Base-by-base conservation (phyloP, 2,113 vertebrate genomes). In the Micromys minutus region DNA sequence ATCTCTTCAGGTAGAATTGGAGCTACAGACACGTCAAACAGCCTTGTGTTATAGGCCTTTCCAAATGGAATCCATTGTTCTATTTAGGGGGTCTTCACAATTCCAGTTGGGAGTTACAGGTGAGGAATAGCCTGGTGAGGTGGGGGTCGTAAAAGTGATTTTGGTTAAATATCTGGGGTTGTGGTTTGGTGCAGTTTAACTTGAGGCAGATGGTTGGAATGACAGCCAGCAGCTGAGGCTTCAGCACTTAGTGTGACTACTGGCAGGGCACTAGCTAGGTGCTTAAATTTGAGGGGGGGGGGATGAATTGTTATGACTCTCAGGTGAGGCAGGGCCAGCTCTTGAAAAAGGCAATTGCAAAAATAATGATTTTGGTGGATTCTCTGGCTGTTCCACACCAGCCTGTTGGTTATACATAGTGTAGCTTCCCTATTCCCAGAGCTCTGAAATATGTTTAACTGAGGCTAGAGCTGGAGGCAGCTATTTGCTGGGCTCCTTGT, bases 361-460 rank as follows among this genome's bases (percentile, higher is more conserved):
- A 63, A 63, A 24, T 61, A 39, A 24, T 87, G 77, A n/a, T 79
- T 39, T 52, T 7, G 16, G 15, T 45, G 6, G 36, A 26, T 80
- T 96, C 71, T 88, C 80, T 81, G 59, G 87, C 79, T 36, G 12
- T 45, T 55, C 6, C 31, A 61, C 4, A 87, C 91, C 31, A 42
- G 47, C 24, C 77, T 89, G 2, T 17, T 52, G 47, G 74, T 6
- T 52, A 15, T 39, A 4, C 15, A 16, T 21, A 15, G 26, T 0
- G 0, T 50, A 42, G 36, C 24, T 1, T 8, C 31, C n/a, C 69
- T 52, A 4, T 17, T 21, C n/a, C 29, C 2, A 31, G 22, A 16
- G 26, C n/a, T 42, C 3, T 55, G 72, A n/a, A 42, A n/a, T 5
- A 13, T 31, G 36, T 17, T 34, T 0, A 2, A n/a, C 24, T 0